Conservation (phyloP, 2,888 invertebrate species). For the Drosophila kokeensis region DNA sequence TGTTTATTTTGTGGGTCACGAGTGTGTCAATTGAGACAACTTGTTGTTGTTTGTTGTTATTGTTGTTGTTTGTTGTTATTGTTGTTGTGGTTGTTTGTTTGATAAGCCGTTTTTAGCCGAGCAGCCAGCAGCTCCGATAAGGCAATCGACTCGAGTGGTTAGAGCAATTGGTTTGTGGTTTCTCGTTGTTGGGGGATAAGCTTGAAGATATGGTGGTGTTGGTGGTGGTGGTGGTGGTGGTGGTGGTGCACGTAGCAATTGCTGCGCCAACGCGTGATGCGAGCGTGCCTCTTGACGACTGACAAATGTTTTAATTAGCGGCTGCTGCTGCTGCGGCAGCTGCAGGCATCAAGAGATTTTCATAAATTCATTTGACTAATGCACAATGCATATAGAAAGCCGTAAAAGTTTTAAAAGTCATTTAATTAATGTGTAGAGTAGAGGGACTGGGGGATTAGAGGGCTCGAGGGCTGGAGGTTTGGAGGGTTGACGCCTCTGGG, state of each 20-base stretch:
- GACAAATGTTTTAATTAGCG: slow-evolving; percentile 52
- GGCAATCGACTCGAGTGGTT: slow-evolving; percentile 16
- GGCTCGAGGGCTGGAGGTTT: not conserved
- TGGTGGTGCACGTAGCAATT: slow-evolving; percentile 37
- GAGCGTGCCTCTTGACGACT: slow-evolving; percentile 55
- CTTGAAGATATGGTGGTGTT: not conserved
- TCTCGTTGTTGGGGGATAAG: slow-evolving; percentile 7
- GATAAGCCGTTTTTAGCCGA: slow-evolving; percentile 67
- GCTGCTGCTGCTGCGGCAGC: not conserved
- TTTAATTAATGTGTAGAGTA: slow-evolving; percentile 70
- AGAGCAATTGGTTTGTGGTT: slow-evolving; percentile 9
- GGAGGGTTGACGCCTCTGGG: not conserved
- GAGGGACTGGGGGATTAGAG: not conserved
- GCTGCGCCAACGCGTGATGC: slow-evolving; percentile 36
- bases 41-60: slow-evolving; percentile 3
- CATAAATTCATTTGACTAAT: slow-evolving; percentile 71
- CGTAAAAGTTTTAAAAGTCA: slow-evolving; percentile 64
- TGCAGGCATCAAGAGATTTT: slow-evolving; percentile 56
- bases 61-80: slow-evolving; percentile 7
- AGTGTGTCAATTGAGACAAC: slow-evolving; percentile 58
- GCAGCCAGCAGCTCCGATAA: slow-evolving; percentile 38
- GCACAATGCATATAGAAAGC: slow-evolving; percentile 56
- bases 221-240: not conserved
- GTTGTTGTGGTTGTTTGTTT: not conserved
- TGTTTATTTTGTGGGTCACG: slow-evolving; percentile 45